phyloP scores from a whole-genome alignment of 2,113 vertebrate species.

The Indicator indicator region DNA sequence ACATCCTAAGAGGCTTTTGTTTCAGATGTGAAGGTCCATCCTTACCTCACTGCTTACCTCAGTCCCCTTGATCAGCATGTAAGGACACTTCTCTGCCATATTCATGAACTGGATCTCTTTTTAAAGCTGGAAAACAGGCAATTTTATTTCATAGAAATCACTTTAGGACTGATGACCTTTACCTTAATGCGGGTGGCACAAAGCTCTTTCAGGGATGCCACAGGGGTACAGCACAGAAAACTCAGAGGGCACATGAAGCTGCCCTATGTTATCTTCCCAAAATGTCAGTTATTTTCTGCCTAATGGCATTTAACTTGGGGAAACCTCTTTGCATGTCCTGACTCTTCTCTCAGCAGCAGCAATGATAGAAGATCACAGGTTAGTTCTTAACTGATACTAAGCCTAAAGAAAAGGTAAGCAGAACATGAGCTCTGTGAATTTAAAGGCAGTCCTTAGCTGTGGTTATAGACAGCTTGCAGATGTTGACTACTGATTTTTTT shows the following conservation, averaged over 20 bases:
- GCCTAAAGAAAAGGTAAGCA: constrained; percentile 13
- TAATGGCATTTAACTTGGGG: not conserved
- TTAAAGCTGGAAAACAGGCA: not conserved
- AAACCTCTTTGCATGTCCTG: not conserved
- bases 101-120: not conserved
- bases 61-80: not conserved
- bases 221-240: not conserved
- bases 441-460: not conserved
- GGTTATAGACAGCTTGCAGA: constrained; percentile 42
- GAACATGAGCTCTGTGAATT: not conserved
- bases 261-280: not conserved
- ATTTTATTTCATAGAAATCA: not conserved
- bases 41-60: not conserved
- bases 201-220: not conserved
- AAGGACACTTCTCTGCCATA: not conserved
- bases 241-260: not conserved
- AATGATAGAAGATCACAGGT: not conserved
- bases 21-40: not conserved
- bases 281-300: constrained; percentile 14
- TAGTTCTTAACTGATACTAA: constrained; percentile 1
- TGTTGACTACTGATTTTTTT: not conserved
- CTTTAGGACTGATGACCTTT: not conserved
- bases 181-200: not conserved
- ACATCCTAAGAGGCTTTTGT: not conserved
- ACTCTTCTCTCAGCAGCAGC: not conserved